Percentiles rank a stretch among this genome's conserved stretches.
phyloP scores from a whole-genome alignment of 2,113 vertebrate species.

The Spea multiplicata region DNA sequence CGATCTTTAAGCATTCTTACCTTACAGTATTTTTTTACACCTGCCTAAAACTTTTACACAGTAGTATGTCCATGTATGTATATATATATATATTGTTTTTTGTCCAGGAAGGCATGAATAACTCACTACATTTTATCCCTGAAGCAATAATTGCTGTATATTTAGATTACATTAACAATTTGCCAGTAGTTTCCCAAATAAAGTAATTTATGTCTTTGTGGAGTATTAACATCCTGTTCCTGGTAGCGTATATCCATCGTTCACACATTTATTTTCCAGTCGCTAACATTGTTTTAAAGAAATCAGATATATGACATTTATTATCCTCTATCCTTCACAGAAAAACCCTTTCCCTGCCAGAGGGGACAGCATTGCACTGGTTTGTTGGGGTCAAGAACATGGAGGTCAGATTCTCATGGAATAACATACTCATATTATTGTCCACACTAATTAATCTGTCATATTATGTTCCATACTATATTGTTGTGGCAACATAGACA shows the following conservation, averaged over 20 bases:
- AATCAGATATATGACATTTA: neutral
- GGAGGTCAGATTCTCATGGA: neutral
- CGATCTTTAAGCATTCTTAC: too few species aligned
- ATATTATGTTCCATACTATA: neutral
- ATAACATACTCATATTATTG: neutral
- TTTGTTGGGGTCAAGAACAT: neutral
- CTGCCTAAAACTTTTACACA: too few species aligned
- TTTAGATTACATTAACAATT: neutral
- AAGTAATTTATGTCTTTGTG: conserved; percentile 16
- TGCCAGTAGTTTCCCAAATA: neutral
- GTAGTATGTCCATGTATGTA: too few species aligned
- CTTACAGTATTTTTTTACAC: too few species aligned
- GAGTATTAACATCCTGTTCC: conserved; percentile 30
- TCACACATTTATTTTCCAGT: neutral
- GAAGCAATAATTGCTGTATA: neutral
- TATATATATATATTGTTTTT: too few species aligned
- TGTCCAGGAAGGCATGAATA: neutral
- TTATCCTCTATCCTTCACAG: neutral
- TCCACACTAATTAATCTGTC: neutral
- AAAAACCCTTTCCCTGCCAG: neutral
- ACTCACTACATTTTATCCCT: neutral
- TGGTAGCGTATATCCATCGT: neutral
- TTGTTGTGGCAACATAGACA: neutral
- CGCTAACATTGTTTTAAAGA: neutral
- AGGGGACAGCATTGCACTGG: neutral